Conservation (phyloP, 2,888 invertebrate genomes). For the Argyresthia albistria region DNA sequence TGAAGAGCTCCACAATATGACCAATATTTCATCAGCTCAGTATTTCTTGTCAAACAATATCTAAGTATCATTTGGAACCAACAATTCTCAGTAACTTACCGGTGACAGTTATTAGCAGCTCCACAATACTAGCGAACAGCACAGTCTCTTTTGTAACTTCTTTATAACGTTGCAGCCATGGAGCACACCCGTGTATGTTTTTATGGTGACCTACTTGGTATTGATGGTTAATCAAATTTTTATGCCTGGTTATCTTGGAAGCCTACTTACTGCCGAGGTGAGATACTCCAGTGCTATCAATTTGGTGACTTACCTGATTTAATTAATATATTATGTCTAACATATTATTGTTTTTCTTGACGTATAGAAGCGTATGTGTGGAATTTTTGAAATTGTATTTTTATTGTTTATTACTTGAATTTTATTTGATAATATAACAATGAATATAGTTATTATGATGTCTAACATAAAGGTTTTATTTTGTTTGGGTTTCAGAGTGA, state of each 20-base stretch:
- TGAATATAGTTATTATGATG: neutral
- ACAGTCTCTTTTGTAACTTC: neutral
- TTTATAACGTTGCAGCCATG: neutral
- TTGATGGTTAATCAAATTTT: constrained; percentile 38
- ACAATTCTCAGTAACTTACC: too few relatives aligned
- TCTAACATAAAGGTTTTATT: neutral
- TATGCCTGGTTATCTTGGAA: constrained; percentile 47
- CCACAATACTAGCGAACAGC: too few relatives aligned
- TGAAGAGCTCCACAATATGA: too few relatives aligned
- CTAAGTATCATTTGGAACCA: too few relatives aligned
- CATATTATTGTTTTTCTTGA: too few relatives aligned
- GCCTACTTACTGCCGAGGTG: constrained; percentile 38
- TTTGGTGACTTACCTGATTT: neutral
- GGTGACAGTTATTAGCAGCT: too few relatives aligned
- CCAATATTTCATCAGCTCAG: too few relatives aligned
- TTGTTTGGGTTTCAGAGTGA: constrained; percentile 28
- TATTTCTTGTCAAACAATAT: too few relatives aligned
- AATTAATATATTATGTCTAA: neutral
- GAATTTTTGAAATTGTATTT: too few relatives aligned
- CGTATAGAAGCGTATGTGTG: too few relatives aligned
- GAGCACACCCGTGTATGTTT: constrained; percentile 28
- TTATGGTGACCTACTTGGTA: constrained; percentile 33
- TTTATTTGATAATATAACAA: neutral
- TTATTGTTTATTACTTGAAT: neutral
- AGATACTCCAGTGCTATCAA: neutral